phyloP scores from a whole-genome alignment of 1,140 invertebrate species.

The Leptinotarsa lineolata region DNA sequence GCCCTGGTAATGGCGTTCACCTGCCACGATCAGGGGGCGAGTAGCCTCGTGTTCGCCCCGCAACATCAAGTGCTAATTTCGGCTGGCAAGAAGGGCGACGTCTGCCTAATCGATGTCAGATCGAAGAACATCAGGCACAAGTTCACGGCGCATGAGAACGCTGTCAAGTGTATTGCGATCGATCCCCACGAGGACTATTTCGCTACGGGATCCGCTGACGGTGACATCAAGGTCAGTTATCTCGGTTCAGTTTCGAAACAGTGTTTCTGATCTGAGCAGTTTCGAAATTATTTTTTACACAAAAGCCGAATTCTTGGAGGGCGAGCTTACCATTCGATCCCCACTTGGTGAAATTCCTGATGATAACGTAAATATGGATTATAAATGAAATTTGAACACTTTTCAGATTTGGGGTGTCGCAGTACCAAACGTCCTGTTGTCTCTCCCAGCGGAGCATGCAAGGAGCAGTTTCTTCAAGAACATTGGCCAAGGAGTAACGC shows the following conservation, averaged over 20 bases:
- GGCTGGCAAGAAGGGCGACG: constrained; percentile 93
- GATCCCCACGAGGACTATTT: constrained; percentile 96
- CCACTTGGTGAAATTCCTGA: no score
- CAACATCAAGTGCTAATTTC: constrained; percentile 90
- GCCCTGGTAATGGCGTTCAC: constrained; percentile 88
- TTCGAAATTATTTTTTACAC: no score
- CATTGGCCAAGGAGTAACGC: constrained; percentile 94
- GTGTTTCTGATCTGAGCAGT: no score
- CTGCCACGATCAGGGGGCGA: constrained; percentile 91
- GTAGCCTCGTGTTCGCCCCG: constrained; percentile 88
- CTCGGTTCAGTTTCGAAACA: no score
- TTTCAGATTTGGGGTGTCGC: constrained; percentile 89
- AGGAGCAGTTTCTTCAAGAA: constrained; percentile 93
- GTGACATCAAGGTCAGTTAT: constrained; percentile 90
- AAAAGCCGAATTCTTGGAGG: no score
- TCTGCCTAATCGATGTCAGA: constrained; percentile 93
- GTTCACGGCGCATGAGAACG: constrained; percentile 89
- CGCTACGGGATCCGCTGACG: constrained; percentile 96
- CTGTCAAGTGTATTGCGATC: constrained; percentile 92
- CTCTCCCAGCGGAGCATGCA: constrained; percentile 91
- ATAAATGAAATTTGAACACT: background rate
- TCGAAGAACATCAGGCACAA: constrained; percentile 85
- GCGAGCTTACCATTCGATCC: no score
- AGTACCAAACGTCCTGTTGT: constrained; percentile 82
- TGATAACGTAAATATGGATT: background rate